A percentile compares a stretch with the other conserved stretches of the same genome.
Evolutionary conservation across 2,888 invertebrate genomes (phyloP).

Genomic region (Coelopa pilipes): DNA sequence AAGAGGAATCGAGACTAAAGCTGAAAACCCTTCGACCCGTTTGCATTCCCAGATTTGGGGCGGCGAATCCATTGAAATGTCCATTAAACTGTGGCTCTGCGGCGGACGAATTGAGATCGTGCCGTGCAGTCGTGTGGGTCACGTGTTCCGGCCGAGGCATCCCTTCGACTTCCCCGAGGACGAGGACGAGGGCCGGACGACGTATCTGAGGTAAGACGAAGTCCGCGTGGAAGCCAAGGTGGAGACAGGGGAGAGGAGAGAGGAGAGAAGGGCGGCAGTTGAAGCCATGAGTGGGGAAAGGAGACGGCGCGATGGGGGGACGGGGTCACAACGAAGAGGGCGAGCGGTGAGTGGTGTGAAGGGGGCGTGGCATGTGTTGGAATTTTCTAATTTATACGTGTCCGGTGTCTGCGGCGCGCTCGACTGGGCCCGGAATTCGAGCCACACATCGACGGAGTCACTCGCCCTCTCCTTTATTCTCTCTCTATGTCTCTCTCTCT

Average conservation of each 20-base stretch:
- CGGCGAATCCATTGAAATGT: constrained; percentile 66
- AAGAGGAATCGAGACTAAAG: constrained; percentile 17
- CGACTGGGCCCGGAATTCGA: constrained; percentile 1
- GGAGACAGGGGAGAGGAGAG: not conserved
- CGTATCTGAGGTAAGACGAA: constrained; percentile 62
- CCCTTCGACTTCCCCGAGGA: constrained; percentile 62
- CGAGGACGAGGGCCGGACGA: constrained; percentile 49
- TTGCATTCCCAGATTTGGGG: constrained; percentile 61
- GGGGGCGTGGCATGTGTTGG: constrained; percentile 41
- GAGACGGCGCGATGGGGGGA: not conserved
- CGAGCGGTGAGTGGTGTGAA: not conserved
- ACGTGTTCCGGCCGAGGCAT: constrained; percentile 63
- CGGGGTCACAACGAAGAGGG: not conserved
- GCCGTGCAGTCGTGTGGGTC: constrained; percentile 67
- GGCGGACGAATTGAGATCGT: constrained; percentile 67
- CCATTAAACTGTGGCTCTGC: constrained; percentile 67
- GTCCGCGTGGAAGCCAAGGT: constrained; percentile 23
- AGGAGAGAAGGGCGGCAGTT: too few relatives aligned
- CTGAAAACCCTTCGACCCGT: constrained; percentile 5
- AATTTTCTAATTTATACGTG: constrained; percentile 57
- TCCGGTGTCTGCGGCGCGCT: constrained; percentile 33
- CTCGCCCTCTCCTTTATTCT: too few relatives aligned
- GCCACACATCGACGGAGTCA: not conserved
- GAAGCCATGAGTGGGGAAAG: not conserved
- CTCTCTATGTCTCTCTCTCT: too few relatives aligned